Evolutionary conservation across 2,113 vertebrate species (phyloP), one percentile per base, ranked within the genome.

Genomic region (Mesembrinibis cayennensis): DNA sequence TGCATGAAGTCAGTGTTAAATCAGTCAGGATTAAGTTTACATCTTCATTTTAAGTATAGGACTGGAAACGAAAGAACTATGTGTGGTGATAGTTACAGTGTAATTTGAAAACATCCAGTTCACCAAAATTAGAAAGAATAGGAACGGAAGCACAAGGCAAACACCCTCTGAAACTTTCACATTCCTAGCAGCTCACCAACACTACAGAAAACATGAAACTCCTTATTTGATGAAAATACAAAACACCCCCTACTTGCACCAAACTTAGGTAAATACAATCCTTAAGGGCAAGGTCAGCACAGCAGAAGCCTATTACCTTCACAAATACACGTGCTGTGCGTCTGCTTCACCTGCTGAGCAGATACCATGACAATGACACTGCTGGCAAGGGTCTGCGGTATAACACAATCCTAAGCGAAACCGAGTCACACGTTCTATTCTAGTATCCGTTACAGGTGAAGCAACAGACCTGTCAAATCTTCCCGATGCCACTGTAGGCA

Each of bases 241-340:
- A 73, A 72, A 34, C 11, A 47, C 3, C 7, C 19, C 11, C 19
- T 22, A 27, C 21, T 26, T 55, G 50, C 32, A 89, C 23, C 38
- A 81, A 87, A 66, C 9, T 49, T 22, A 9, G 14, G 14, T 38
- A 82, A 82, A 90, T 8, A 61, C 67, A 92, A 77, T 58, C 40
- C 34, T 63, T 16, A 52, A n/a, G 29, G 42, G 52, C 65, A 89
- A 87, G 40, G 50, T 67, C 32, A 90, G 69, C 40, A 73, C 12
- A 40, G 36, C 30, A 73, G 69, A 78, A 87, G 47, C 13, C 56
- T 29, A 6, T 4, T 40, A 26, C 34, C 55, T 53, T 47, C 70
- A 71, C 19, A 82, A 59, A 38, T 3, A 42, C 19, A n/a, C 1
- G 1, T 34, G 32, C 3, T 1, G 5, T 27, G 36, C 3, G 7